Percentiles rank a stretch among this genome's conserved stretches.
Evolutionary conservation across 2,797 vertebrate genomes (phyloP).

Genomic region (Potorous gilbertii): DNA sequence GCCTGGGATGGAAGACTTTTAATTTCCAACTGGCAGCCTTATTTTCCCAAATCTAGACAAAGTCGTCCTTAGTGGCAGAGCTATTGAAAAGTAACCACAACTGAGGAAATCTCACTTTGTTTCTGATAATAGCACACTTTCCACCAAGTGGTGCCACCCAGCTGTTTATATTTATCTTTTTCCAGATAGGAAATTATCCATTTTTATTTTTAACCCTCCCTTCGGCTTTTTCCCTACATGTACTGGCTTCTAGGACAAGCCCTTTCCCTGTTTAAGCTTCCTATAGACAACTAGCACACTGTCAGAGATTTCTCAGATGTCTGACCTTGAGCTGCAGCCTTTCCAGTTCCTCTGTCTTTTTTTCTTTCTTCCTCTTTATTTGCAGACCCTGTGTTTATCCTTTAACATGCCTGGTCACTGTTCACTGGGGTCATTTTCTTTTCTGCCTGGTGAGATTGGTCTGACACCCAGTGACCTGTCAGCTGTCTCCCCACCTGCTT

Average conservation of each 20-base stretch:
- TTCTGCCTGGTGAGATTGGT: fast-evolving
- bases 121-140: slow-evolving; percentile 30
- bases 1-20: slow-evolving; percentile 1
- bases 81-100: neutral
- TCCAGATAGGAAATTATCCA: neutral
- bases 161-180: neutral
- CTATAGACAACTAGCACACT: slow-evolving; percentile 44
- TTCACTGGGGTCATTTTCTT: neutral
- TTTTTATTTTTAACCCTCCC: neutral
- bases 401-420: neutral
- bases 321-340: slow-evolving; percentile 62
- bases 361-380: slow-evolving; percentile 1
- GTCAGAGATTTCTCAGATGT: slow-evolving; percentile 41
- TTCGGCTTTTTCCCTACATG: neutral
- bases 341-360: neutral
- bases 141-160: slow-evolving; percentile 6
- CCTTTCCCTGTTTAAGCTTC: neutral
- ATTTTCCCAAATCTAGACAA: slow-evolving; percentile 8
- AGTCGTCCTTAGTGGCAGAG: neutral
- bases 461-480: slow-evolving; percentile 70
- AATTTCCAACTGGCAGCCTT: neutral
- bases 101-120: neutral
- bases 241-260: slow-evolving; percentile 19
- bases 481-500: slow-evolving; percentile 80
- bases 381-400: neutral